Evolutionary conservation across 2,797 vertebrate species (phyloP).

Genomic region (Tympanoctomys barrerae): DNA sequence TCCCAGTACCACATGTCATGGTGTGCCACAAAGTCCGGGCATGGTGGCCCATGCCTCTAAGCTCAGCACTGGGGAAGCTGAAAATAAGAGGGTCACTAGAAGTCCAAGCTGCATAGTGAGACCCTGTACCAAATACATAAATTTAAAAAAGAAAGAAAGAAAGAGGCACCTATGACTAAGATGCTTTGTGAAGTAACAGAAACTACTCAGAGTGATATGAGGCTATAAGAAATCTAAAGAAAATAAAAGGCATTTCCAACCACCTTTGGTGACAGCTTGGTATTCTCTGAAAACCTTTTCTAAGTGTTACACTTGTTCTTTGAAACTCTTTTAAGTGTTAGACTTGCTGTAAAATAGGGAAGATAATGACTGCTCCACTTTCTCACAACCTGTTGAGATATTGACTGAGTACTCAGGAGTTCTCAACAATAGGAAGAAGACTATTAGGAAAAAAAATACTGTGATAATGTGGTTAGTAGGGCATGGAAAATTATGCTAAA

Average conservation of each 20-base stretch:
- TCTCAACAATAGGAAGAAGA: constrained; percentile 50
- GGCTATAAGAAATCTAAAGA: background rate
- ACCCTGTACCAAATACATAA: too few relatives aligned
- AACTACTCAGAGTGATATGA: background rate
- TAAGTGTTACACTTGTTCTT: constrained; percentile 55
- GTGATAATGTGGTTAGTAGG: background rate
- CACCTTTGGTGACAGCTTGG: constrained; percentile 49
- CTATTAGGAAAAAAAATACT: constrained; percentile 59
- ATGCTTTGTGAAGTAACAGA: constrained; percentile 4
- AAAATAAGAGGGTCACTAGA: too few relatives aligned
- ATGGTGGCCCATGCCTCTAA: too few relatives aligned
- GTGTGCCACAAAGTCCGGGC: too few relatives aligned
- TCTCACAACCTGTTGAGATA: constrained; percentile 71
- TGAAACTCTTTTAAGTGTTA: constrained; percentile 69
- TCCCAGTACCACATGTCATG: too few relatives aligned
- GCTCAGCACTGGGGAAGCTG: too few relatives aligned
- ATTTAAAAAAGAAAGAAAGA: background rate
- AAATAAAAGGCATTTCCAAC: background rate
- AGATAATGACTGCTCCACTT: constrained; percentile 72
- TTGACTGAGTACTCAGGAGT: constrained; percentile 59
- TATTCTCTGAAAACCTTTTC: constrained; percentile 25
- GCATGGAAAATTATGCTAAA: constrained; percentile 6
- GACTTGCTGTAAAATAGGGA: constrained; percentile 69
- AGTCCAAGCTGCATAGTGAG: too few relatives aligned
- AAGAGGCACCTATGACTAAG: background rate